phyloP scores from a whole-genome alignment of 2,888 invertebrate species.

The Metopia argyrocephala region DNA sequence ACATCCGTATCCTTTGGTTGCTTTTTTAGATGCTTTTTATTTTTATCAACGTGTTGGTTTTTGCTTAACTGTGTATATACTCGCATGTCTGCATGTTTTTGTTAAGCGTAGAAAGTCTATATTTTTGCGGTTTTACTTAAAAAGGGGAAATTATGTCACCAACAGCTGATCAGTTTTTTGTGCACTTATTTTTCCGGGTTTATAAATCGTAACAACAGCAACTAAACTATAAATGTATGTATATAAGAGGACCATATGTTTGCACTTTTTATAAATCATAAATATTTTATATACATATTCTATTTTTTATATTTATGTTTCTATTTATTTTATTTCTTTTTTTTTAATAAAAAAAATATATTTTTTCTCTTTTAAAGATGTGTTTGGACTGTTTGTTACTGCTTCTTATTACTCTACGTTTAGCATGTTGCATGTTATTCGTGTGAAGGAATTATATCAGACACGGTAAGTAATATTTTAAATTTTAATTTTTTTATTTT shows the following conservation, averaged over 20 bases:
- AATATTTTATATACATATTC: conserved; percentile 52
- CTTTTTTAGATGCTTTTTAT: background rate
- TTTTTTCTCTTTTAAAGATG: conserved; percentile 1
- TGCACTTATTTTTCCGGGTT: background rate
- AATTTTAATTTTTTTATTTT: no score
- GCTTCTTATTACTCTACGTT: background rate
- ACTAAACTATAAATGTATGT: conserved; percentile 11
- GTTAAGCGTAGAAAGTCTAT: conserved; percentile 19
- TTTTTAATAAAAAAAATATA: no score
- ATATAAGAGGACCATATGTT: conserved; percentile 50
- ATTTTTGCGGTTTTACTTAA: conserved; percentile 50
- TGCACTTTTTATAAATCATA: conserved; percentile 56
- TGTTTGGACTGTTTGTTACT: background rate
- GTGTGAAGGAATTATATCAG: background rate
- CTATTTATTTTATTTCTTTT: background rate
- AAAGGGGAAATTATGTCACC: conserved; percentile 54
- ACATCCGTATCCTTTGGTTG: background rate
- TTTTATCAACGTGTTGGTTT: background rate
- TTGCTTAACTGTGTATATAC: background rate
- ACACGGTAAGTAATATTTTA: no score
- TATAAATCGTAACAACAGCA: background rate
- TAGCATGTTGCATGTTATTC: conserved; percentile 1
- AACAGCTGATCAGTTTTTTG: conserved; percentile 39
- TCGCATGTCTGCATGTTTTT: background rate
- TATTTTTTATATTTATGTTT: background rate